These are phyloP conservation scores for Thunnus thynnus DNA, from an alignment of 2,113 vertebrate genomes.

Conservation along the genomic window DNA sequence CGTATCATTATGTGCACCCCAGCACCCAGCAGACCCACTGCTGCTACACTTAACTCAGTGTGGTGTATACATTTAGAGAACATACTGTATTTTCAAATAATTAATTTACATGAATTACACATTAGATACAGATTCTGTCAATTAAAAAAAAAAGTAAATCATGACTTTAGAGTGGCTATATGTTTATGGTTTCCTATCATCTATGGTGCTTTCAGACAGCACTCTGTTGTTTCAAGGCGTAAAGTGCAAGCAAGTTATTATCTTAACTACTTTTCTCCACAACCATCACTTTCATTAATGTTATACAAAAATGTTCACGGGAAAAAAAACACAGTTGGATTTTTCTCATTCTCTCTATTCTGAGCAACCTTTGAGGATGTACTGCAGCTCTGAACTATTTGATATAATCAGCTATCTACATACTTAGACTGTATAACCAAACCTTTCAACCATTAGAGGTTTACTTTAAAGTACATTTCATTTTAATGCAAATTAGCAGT, in stretches of 20 bases:
- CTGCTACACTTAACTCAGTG: slow-evolving; percentile 48
- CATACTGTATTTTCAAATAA: slow-evolving; percentile 13
- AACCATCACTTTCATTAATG: slow-evolving; percentile 29
- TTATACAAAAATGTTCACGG: not conserved
- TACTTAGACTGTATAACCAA: slow-evolving; percentile 10
- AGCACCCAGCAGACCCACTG: slow-evolving; percentile 25
- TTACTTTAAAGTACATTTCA: slow-evolving; percentile 40
- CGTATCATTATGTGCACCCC: slow-evolving; percentile 25
- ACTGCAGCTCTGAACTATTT: slow-evolving; percentile 39
- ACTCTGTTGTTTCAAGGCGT: not conserved
- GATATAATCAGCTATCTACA: slow-evolving; percentile 35
- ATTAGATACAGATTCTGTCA: slow-evolving; percentile 15
- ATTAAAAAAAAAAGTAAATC: not conserved
- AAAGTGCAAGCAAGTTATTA: slow-evolving; percentile 25
- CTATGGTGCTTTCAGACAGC: not conserved
- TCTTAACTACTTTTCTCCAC: slow-evolving; percentile 4
- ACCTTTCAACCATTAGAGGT: slow-evolving; percentile 27
- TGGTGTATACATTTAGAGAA: slow-evolving; percentile 34
- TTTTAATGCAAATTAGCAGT: slow-evolving; percentile 58
- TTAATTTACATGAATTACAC: slow-evolving; percentile 46
- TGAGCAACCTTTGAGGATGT: slow-evolving; percentile 15
- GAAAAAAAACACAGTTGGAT: not conserved
- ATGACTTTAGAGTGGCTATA: not conserved
- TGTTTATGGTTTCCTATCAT: not conserved
- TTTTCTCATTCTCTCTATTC: slow-evolving; percentile 5